Conservation (phyloP, 2,797 vertebrate species). For the Protosalanx chinensis region DNA sequence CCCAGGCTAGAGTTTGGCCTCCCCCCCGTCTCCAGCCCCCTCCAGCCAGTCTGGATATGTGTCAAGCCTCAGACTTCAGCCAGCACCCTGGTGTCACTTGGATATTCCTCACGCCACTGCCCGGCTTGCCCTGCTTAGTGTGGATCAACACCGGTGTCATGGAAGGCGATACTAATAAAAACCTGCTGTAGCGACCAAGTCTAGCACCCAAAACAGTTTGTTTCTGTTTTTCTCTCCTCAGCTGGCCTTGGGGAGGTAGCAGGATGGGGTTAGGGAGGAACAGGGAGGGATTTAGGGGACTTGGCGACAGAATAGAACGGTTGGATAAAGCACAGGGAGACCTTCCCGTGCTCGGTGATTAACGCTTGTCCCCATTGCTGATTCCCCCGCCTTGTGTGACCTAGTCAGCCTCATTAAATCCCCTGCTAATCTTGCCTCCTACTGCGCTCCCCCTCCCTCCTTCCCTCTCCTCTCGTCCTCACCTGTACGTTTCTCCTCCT, state of each 20-base stretch:
- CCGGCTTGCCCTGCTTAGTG: slow-evolving; percentile 20
- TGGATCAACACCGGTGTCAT: not conserved
- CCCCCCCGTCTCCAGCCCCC: slow-evolving; percentile 11
- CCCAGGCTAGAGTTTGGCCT: slow-evolving; percentile 26
- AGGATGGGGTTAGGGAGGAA: not conserved
- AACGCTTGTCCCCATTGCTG: slow-evolving; percentile 34
- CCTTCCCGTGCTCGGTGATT: slow-evolving; percentile 51
- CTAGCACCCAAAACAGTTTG: not conserved
- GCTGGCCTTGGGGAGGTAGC: no score
- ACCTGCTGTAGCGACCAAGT: not conserved
- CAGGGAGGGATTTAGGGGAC: not conserved
- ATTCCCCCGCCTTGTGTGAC: slow-evolving; percentile 50
- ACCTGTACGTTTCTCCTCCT: slow-evolving; percentile 56
- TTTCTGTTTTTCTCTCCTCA: no score
- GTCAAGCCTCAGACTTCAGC: slow-evolving; percentile 60
- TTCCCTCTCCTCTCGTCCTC: slow-evolving; percentile 21
- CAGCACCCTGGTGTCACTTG: slow-evolving; percentile 61
- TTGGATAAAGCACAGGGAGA: slow-evolving; percentile 52
- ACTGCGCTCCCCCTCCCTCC: not conserved
- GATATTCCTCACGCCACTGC: slow-evolving; percentile 36
- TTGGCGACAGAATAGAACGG: slow-evolving; percentile 29
- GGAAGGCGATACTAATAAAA: not conserved
- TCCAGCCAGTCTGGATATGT: slow-evolving; percentile 42
- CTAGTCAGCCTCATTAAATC: slow-evolving; percentile 65
- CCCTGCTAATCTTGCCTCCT: slow-evolving; percentile 62